phyloP scores from a whole-genome alignment of 2,888 invertebrate species.

The Loripinus fragilis region DNA sequence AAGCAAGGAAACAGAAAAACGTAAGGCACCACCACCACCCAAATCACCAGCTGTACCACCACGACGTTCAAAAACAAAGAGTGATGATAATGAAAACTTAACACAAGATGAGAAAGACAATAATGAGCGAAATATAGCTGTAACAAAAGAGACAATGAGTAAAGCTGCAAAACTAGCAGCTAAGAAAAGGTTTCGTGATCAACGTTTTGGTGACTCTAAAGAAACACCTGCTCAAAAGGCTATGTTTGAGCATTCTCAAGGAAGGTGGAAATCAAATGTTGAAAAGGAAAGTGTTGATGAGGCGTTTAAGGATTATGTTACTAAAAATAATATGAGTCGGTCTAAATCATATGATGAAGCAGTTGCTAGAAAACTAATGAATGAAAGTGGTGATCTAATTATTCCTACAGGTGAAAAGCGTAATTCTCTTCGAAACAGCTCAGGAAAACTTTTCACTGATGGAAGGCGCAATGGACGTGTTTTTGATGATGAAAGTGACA shows the following conservation, averaged over 20 bases:
- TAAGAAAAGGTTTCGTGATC: conserved; percentile 73
- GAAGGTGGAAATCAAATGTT: conserved; percentile 75
- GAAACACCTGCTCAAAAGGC: conserved; percentile 62
- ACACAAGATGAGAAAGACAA: conserved; percentile 11
- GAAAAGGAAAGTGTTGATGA: conserved; percentile 75
- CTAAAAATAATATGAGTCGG: conserved; percentile 73
- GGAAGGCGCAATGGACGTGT: conserved; percentile 72
- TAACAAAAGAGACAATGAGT: conserved; percentile 58
- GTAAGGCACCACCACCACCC: conserved; percentile 28
- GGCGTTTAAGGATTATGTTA: conserved; percentile 69
- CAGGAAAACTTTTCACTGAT: conserved; percentile 67
- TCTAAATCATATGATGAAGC: conserved; percentile 79
- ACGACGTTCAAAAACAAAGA: conserved; percentile 37
- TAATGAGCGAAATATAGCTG: conserved; percentile 4
- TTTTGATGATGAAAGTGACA: conserved; percentile 76
- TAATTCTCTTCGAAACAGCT: conserved; percentile 64
- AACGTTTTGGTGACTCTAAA: conserved; percentile 73
- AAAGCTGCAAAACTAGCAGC: conserved; percentile 75
- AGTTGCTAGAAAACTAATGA: conserved; percentile 69
- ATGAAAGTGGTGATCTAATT: conserved; percentile 59
- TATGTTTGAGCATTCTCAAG: conserved; percentile 55
- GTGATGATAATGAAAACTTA: conserved; percentile 23
- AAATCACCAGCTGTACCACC: conserved; percentile 58
- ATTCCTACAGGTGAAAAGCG: conserved; percentile 48
- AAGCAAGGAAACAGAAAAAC: conserved; percentile 31